Base-by-base conservation (phyloP, 1,140 invertebrate genomes). In the Sycophaga agraensis region DNA sequence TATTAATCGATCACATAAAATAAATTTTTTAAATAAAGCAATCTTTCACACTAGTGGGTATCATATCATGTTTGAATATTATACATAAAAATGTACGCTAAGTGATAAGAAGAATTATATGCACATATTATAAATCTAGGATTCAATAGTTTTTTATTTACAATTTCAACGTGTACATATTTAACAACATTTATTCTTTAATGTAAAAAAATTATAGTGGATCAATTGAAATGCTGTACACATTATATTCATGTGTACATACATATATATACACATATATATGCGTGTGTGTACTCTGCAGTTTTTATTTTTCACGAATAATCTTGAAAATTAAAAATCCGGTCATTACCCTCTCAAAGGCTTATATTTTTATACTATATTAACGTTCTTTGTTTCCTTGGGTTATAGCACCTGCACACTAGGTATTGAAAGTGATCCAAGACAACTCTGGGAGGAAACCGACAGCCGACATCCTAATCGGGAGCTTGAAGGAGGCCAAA, bases 91-190 rank as follows among this genome's bases (percentile, higher is more conserved):
- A n/a, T n/a, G n/a, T n/a, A n/a, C n/a, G n/a, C n/a, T n/a, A n/a
- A n/a, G n/a, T n/a, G n/a, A n/a, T n/a, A n/a, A n/a, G n/a, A n/a
- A n/a, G n/a, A 17, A 40, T n/a, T 24, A 40, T n/a, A 40, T n/a
- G n/a, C n/a, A n/a, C n/a, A n/a, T n/a, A n/a, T n/a, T n/a, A n/a
- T n/a, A n/a, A n/a, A 31, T 39, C 11, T 51, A 59, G 45, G 40
- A 57, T 65, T 61, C 37, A 45, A 58, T 63, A 59, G 43, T 55
- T 66, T 54, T 73, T 72, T 69, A 65, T 72, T 67, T 58, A 40
- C 65, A 73, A 64, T 65, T 64, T 67, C 43, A 72, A 68, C 62
- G 40, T 72, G 60, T 71, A 70, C 68, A 68, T 66, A 66, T 49
- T 70, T 58, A 65, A 71, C 65, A 71, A 68, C 43, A 73, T 71